Evolutionary conservation across 2,797 vertebrate genomes (phyloP), one percentile per base, ranked within the genome.

Genomic region (Hapalemur alaotrensis): DNA sequence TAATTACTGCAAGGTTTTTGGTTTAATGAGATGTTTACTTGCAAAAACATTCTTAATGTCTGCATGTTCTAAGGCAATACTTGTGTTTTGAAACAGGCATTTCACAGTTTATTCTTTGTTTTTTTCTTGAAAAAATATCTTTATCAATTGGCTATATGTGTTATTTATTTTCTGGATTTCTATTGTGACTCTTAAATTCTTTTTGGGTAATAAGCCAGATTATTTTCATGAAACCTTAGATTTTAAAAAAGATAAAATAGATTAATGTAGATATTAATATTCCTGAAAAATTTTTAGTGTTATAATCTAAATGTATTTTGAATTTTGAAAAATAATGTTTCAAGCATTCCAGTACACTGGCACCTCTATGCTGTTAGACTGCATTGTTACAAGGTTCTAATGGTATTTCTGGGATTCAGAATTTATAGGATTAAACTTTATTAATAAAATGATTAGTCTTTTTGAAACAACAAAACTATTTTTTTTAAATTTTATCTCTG

Each of bases 191-290:
- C 28, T 72, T 81, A 65, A 92, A 46, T 46, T 80, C 25, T 54
- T 59, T 35, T 30, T 30, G 2, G 23, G 18, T 83, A 95, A 11
- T 72, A 59, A 69, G 6, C 14, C 54, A 85, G 2, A 48, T 80
- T 88, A 61, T 81, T 95, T 93, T 94, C 46, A 78, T 65, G 89
- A 61, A 93, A 38, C 57, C 79, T 95, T 80, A 69, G 38, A n/a
- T 80, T 65, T 82, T 4, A 61, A 48, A 75, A 61, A 79, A 50
- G n/a, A 14, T 63, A 30, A 30, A 35, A 41, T n/a, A 69, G 18
- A 48, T 80, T 83, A 57, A 30, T 72, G 22, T 70, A 86, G 54
- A 52, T 67, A 41, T 9, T 81, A 65, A 48, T 59, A n/a, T 67
- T 76, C n/a, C 63, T 93, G 20, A 22, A 67, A 95, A 92, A 15